Evolutionary conservation across 30 jellyfish, hydroid and myxozoan genomes (phyloP), one percentile per base, ranked within the genome.

Genomic region (Aurelia aurita complex sp. Pacific): DNA sequence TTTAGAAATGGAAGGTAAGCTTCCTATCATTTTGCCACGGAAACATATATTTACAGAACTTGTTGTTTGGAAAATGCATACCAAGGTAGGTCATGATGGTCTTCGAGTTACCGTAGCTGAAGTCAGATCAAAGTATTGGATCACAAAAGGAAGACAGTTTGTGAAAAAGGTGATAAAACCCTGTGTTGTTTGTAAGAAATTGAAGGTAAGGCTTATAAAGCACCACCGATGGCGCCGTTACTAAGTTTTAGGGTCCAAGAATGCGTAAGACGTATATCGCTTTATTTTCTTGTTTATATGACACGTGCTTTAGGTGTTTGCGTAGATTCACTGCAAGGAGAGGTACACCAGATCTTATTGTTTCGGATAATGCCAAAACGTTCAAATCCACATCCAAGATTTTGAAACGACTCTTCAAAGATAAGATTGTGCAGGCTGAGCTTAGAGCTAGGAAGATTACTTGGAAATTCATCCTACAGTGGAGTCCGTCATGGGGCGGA

Each of bases 401-500:
- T 19, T 60, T 60, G 69, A 60, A 60, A 19, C 69, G 33, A 60
- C 32, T 60, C 50, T n/a, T 11, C 38, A 57, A 61, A 14, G 54
- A 55, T n/a, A 62, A 19, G 19, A 63, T 15, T 15, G 82, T 64
- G 18, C 32, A n/a, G 10, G 67, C 33, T 12, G 33, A 19, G 16
- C n/a, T 79, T 35, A 19, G 19, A n/a, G 14, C 86, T 10, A 35
- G 63, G 42, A 38, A 43, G 11, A 65, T 80, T 12, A 54, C 67
- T 7, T 68, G 84, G 84, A 68, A 54, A 54, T 80, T 80, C 65
- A 80, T 18, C 19, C 65, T 66, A 68, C 88, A 66, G 42, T 2
- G 59, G 33, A 42, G 55, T 50, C 90, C 90, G 16, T 64, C 74
- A 46, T 38, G 71, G 86, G 90, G 90, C 13, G 90, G 90, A 13